Base-by-base conservation (phyloP, 2,888 invertebrate genomes). In the Lithophane semibrunnea region DNA sequence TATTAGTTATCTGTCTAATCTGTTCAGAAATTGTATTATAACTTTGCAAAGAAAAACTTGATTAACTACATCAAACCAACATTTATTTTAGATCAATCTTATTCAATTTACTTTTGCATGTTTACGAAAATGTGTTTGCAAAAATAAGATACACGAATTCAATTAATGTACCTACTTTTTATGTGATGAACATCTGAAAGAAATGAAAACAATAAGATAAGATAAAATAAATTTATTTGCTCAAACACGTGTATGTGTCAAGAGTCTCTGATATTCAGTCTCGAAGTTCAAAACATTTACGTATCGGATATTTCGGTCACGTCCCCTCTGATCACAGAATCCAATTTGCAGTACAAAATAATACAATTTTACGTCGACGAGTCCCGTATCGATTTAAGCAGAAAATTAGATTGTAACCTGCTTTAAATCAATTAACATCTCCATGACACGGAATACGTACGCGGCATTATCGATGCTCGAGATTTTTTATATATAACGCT, bases 281-380 rank as follows among this genome's bases (percentile, higher is more conserved):
- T 73, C 65, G 73, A 73, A 79, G 80, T 82, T 89, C 81, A 89
- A 90, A 89, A 86, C 84, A 87, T 76, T 82, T 78, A 84, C 77
- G 77, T 86, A 83, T 87, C 82, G 77, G 49, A 83, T 88, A 92
- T 92, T 87, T 82, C 80, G 87, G 89, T 93, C 94, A 94, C 94
- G 93, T 93, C 82, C 88, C 74, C 81, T 78, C 89, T 92, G 93
- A 94, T 93, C 93, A 90, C 90, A 85, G 86, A 92, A 94, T 93
- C 88, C 92, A 92, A 94, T 94, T 94, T 93, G 89, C 89, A 90
- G 91, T 90, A 79, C 92, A 93, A 94, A 94, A 94, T 94, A 94
- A 94, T 93, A 92, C 91, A 92, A 93, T 93, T 94, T 92, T 91
- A 91, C 91, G 89, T 91, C 90, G 90, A 87, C 91, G 91, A 91